Conservation (phyloP, 2,888 invertebrate species). For the Phorcus lineatus region DNA sequence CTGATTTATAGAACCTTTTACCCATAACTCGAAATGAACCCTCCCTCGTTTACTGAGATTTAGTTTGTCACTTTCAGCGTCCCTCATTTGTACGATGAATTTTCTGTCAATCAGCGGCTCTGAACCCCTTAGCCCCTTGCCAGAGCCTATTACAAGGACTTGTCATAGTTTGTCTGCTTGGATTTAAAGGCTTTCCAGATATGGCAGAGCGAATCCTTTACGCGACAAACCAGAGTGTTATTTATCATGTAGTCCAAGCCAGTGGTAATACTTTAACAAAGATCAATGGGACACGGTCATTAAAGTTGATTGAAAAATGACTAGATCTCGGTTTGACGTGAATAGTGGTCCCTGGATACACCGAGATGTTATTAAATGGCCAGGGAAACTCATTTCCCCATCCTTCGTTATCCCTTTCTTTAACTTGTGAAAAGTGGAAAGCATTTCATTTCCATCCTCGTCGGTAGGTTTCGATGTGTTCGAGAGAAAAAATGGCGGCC, state of each 20-base stretch:
- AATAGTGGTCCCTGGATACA: constrained; percentile 5
- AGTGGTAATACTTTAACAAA: constrained; percentile 25
- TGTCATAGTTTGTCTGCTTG: constrained; percentile 18
- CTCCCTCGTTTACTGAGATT: constrained; percentile 27
- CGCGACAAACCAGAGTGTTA: not conserved
- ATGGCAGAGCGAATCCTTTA: constrained; percentile 5
- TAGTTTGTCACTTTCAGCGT: constrained; percentile 30
- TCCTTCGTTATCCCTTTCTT: not conserved
- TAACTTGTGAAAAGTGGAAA: constrained; percentile 16
- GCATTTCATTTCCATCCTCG: constrained; percentile 10
- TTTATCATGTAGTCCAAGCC: constrained; percentile 18
- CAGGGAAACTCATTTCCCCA: constrained; percentile 13
- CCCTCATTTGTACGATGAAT: constrained; percentile 32
- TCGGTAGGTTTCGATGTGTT: not conserved
- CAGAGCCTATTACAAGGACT: constrained; percentile 23
- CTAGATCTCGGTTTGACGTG: constrained; percentile 16
- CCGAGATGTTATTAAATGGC: constrained; percentile 17
- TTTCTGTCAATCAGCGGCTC: constrained; percentile 7
- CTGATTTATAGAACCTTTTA: not conserved
- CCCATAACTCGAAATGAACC: constrained; percentile 23
- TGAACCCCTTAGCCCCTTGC: not conserved
- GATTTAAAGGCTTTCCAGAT: constrained; percentile 22
- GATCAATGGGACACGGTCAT: constrained; percentile 22
- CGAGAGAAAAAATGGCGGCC: not conserved
- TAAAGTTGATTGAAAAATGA: constrained; percentile 25